Conservation (phyloP, 2,888 invertebrate species). For the Leptinotarsa juncta region DNA sequence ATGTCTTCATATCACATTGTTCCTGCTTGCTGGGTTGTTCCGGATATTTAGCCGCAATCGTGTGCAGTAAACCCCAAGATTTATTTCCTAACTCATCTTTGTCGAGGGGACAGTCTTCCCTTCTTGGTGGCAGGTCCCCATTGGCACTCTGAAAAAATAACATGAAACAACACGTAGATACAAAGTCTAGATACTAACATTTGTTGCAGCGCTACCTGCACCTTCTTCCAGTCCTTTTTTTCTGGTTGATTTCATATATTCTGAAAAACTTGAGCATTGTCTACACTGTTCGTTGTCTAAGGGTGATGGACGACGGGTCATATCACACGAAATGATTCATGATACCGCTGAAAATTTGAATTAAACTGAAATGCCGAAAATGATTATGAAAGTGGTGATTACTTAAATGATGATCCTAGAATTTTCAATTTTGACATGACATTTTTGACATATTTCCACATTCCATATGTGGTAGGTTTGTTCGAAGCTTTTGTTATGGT, state of each 20-base stretch:
- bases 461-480: not conserved
- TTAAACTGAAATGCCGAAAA: constrained; percentile 9
- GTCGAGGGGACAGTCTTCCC: constrained; percentile 79
- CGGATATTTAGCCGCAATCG: constrained; percentile 96
- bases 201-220: constrained; percentile 29
- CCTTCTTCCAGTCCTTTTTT: constrained; percentile 52
- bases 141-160: constrained; percentile 29
- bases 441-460: not conserved
- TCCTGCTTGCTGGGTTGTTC: constrained; percentile 80
- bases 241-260: constrained; percentile 62
- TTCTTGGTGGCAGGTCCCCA: constrained; percentile 44
- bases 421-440: not conserved
- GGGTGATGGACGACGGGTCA: constrained; percentile 62
- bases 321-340: constrained; percentile 49
- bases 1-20: constrained; percentile 80
- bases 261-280: constrained; percentile 63
- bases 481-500: not conserved
- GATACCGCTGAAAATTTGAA: constrained; percentile 43
- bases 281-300: constrained; percentile 64
- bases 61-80: constrained; percentile 95
- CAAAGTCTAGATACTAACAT: constrained; percentile 28
- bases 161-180: not conserved
- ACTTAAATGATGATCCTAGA: constrained; percentile 1
- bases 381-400: constrained; percentile 19
- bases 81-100: constrained; percentile 80